These are phyloP conservation scores for Deilephila porcellus DNA, from an alignment of 2,888 invertebrate genomes.

Conservation along the genomic window DNA sequence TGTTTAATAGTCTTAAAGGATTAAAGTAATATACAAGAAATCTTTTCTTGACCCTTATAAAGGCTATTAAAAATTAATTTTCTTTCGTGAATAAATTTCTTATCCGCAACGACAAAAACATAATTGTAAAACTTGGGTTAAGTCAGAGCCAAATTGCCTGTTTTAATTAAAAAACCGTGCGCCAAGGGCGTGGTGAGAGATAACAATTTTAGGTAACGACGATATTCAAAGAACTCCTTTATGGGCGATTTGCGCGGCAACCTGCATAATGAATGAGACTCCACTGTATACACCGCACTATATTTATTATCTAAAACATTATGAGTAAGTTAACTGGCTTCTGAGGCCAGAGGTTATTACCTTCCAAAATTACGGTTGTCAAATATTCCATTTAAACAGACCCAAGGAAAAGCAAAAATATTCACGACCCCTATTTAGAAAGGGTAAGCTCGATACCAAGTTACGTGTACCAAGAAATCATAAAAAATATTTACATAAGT, in stretches of 20 bases:
- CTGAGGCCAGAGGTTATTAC: not conserved
- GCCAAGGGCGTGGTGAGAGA: slow-evolving; percentile 68
- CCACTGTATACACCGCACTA: slow-evolving; percentile 33
- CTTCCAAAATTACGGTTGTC: not conserved
- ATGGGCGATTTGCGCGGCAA: slow-evolving; percentile 64
- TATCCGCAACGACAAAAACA: slow-evolving; percentile 61
- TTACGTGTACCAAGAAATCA: slow-evolving; percentile 65
- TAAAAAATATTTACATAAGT: slow-evolving; percentile 67
- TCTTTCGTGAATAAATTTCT: slow-evolving; percentile 53
- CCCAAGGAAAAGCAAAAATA: slow-evolving; percentile 9
- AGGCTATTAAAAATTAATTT: slow-evolving; percentile 52
- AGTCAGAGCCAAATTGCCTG: slow-evolving; percentile 72
- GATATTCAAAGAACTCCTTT: slow-evolving; percentile 73
- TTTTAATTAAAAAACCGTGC: slow-evolving; percentile 78
- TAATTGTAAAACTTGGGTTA: slow-evolving; percentile 69
- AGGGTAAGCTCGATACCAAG: slow-evolving; percentile 43
- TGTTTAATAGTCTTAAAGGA: not conserved
- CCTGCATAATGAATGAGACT: slow-evolving; percentile 70
- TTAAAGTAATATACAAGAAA: slow-evolving; percentile 29
- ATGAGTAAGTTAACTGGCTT: not conserved
- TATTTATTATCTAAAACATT: slow-evolving; percentile 14
- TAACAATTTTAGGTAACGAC: slow-evolving; percentile 77
- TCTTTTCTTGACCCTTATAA: slow-evolving; percentile 35
- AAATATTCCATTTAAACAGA: not conserved
- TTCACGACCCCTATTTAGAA: slow-evolving; percentile 16